Base-by-base conservation (phyloP, 2,888 invertebrate species). In the Coelogynopora nodosa region DNA sequence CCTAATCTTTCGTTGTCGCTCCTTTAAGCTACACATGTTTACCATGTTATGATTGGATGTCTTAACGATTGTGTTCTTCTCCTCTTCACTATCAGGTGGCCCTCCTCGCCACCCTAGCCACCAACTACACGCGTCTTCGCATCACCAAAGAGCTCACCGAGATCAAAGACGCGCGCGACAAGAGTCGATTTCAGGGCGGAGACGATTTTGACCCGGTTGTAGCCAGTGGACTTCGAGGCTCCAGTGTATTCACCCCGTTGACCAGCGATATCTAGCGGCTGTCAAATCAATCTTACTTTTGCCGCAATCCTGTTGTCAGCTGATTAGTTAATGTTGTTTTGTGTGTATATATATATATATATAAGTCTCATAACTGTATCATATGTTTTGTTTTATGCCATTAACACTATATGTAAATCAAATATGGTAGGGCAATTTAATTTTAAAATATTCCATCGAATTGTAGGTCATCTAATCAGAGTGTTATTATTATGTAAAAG, bases 61-160 rank as follows among this genome's bases (percentile, higher is more conserved):
- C 18, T 10, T 49, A 49, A 10, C 18, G 18, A 49, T 10, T 10
- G 5, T 49, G 5, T 18, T 49, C 49, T 18, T 18, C 49, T 18
- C 49, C 49, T 18, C 49, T 49, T 84, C 31, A 84, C 1, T 89
- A 89, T 30, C 89, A 91, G 91, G 88, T 90, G 10, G 89, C 90
- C 67, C 91, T 90, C 87, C 88, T 90, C 89, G 89, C 91, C 28
- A 88, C 89, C 26, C 88, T 91, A 67, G 89, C 90, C 0, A 88
- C 90, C 10, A 91, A 91, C 89, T 91, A 91, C 89, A 90, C 90
- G n/a, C 89, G 90, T 28, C 90, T 92, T 87, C 90, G 90, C 87
- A 90, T 90, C 67, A 90, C 91, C 13, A 90, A 90, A 88, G 91
- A 92, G 88, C 87, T 91, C 67, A 91, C 91, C 1, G 89, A 90